Conservation (phyloP, 1,140 invertebrate species). For the Phthorimaea operculella region DNA sequence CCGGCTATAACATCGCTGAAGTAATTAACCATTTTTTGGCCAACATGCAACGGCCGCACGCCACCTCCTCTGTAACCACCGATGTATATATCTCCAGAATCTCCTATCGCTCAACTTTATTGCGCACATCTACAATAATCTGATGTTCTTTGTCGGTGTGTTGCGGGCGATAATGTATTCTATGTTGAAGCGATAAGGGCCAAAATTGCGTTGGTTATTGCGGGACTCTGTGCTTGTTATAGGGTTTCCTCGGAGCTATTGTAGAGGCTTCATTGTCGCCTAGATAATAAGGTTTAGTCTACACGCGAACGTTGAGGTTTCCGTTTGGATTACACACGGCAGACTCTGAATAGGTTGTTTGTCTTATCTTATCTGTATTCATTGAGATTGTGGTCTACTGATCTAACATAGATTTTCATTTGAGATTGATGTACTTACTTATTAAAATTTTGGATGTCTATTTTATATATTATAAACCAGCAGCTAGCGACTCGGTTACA, state of each 20-base stretch:
- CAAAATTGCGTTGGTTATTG: conserved; percentile 15
- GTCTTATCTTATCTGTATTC: too few relatives aligned
- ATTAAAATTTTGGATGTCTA: too few relatives aligned
- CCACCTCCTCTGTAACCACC: conserved; percentile 10
- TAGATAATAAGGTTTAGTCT: conserved; percentile 36
- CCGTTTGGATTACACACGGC: not conserved
- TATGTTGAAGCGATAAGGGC: conserved; percentile 20
- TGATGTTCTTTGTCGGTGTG: conserved; percentile 10
- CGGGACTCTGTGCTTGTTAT: conserved; percentile 16
- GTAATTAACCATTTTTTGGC: conserved; percentile 7
- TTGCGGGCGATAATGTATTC: conserved; percentile 19
- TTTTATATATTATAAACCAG: too few relatives aligned
- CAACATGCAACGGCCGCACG: conserved; percentile 11
- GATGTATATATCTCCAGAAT: conserved; percentile 7
- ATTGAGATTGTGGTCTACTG: too few relatives aligned
- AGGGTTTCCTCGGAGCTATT: conserved; percentile 42
- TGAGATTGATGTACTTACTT: too few relatives aligned
- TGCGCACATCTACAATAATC: conserved; percentile 15
- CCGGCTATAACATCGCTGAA: conserved; percentile 8
- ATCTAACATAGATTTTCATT: too few relatives aligned
- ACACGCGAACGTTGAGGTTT: conserved; percentile 24
- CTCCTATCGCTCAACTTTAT: conserved; percentile 8
- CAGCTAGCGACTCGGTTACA: too few relatives aligned
- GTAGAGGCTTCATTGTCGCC: conserved; percentile 40
- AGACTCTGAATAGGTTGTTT: too few relatives aligned